Percentiles rank a stretch among this genome's conserved stretches.
These are phyloP conservation scores for Athalia cordata DNA, from an alignment of 2,888 invertebrate genomes.

Conservation along the genomic window DNA sequence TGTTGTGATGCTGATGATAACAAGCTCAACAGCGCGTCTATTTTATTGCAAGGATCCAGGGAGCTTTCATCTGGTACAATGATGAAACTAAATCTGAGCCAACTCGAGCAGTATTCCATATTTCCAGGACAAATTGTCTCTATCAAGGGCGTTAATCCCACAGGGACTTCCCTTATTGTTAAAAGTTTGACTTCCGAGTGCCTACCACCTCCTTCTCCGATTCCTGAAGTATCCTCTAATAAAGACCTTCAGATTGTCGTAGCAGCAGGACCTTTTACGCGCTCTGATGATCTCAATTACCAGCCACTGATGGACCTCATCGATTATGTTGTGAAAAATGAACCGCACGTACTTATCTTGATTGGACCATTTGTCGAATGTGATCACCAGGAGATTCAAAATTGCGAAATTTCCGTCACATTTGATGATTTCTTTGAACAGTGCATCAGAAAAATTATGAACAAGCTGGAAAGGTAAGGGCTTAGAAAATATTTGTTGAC, in stretches of 20 bases:
- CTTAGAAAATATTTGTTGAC: neutral
- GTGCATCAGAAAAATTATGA: constrained; percentile 80
- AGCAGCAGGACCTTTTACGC: constrained; percentile 90
- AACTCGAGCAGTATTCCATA: constrained; percentile 79
- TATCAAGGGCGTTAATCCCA: constrained; percentile 83
- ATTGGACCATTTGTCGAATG: constrained; percentile 91
- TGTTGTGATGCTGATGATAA: constrained; percentile 83
- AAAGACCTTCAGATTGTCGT: constrained; percentile 80
- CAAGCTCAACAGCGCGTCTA: constrained; percentile 82
- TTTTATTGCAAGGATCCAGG: constrained; percentile 81
- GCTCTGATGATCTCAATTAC: constrained; percentile 84
- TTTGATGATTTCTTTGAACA: constrained; percentile 86
- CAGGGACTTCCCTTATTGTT: constrained; percentile 81
- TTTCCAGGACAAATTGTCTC: constrained; percentile 89
- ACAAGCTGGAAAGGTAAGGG: constrained; percentile 78
- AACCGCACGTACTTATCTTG: constrained; percentile 88
- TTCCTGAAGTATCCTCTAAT: constrained; percentile 60
- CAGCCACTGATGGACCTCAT: constrained; percentile 89
- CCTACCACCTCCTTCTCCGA: constrained; percentile 71
- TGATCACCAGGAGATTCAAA: constrained; percentile 79
- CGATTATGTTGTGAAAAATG: constrained; percentile 79
- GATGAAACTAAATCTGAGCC: constrained; percentile 74
- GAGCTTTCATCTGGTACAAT: constrained; percentile 68
- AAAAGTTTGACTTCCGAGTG: constrained; percentile 80
- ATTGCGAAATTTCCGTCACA: constrained; percentile 79